Percentiles rank a stretch among this genome's conserved stretches.
These are phyloP conservation scores for Halcyon malimbica DNA, from an alignment of 2,113 vertebrate species.

Conservation along the genomic window DNA sequence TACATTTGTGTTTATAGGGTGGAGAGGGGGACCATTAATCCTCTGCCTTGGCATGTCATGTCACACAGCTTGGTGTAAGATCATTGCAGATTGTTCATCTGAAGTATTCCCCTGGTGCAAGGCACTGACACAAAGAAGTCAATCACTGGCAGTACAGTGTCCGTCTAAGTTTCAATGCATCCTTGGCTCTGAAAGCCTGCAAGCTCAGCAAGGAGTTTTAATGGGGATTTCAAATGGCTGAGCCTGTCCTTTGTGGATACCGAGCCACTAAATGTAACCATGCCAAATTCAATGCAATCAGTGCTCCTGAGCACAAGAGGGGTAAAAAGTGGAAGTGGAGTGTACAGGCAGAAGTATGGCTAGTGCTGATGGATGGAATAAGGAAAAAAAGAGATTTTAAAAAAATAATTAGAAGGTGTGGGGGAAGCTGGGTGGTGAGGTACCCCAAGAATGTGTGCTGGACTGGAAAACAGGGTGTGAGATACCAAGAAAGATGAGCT, in stretches of 20 bases:
- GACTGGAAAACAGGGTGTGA: background rate
- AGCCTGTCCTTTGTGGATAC: background rate
- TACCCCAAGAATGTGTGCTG: background rate
- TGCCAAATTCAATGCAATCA: background rate
- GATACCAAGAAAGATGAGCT: background rate
- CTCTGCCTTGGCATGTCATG: background rate
- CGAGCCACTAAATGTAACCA: background rate
- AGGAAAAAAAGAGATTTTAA: background rate
- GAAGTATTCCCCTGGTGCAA: background rate
- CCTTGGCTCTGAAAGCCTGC: background rate
- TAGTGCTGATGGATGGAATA: background rate
- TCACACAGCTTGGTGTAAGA: background rate
- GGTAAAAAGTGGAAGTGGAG: background rate
- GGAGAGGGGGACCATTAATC: background rate
- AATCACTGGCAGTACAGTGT: background rate
- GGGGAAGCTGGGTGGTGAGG: background rate
- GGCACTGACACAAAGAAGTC: background rate
- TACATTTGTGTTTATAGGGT: background rate
- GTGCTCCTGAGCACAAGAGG: background rate
- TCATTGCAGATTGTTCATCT: background rate
- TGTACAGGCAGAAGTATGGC: background rate
- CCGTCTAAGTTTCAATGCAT: background rate
- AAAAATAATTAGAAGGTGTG: background rate
- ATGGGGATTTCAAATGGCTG: background rate
- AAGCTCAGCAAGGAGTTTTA: conserved; percentile 13